Conservation (phyloP, 2,113 vertebrate species). For the Stercorarius parasiticus region DNA sequence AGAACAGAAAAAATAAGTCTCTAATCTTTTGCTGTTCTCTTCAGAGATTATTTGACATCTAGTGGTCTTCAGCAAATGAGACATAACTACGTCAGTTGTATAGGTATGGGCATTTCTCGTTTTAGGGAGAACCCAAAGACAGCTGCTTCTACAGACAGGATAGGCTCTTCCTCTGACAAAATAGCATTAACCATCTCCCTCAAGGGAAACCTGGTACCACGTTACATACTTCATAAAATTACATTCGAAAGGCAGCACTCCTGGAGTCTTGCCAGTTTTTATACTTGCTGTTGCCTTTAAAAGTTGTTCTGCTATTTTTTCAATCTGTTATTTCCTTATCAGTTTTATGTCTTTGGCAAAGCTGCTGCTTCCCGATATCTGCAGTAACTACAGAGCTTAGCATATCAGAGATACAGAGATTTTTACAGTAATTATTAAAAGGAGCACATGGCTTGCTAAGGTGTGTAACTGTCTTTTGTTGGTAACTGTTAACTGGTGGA, state of each 20-base stretch:
- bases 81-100: not conserved
- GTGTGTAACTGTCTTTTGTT: not conserved
- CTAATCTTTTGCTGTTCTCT: not conserved
- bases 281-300: not conserved
- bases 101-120: not conserved
- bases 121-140: not conserved
- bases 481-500: not conserved
- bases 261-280: not conserved
- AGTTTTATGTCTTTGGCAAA: not conserved
- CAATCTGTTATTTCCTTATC: not conserved
- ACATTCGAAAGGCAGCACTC: not conserved
- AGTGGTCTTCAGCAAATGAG: not conserved
- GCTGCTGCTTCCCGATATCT: not conserved
- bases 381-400: not conserved
- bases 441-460: not conserved
- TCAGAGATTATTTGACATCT: not conserved
- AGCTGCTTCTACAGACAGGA: not conserved
- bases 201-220: not conserved
- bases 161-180: not conserved
- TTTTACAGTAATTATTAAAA: not conserved
- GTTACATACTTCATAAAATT: not conserved
- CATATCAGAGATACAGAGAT: not conserved
- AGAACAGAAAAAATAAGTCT: not conserved
- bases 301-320: not conserved
- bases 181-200: not conserved